These are phyloP conservation scores for Melipona bicolor DNA, from an alignment of 2,888 invertebrate species.

Conservation along the genomic window DNA sequence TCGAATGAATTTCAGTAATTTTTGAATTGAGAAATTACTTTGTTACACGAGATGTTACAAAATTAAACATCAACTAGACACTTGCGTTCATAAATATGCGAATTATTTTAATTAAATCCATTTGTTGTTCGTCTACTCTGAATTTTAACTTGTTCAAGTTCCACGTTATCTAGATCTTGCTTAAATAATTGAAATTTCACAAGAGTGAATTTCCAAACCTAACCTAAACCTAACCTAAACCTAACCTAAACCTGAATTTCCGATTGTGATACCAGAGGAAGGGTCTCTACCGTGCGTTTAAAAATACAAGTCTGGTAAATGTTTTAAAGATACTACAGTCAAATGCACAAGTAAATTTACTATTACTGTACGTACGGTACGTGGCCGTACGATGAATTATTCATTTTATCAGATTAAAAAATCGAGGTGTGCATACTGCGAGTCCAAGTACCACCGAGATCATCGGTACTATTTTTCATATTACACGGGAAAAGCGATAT, in stretches of 20 bases:
- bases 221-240: no score
- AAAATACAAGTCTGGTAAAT: conserved; percentile 4
- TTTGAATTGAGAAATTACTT: no score
- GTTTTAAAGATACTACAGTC: not conserved
- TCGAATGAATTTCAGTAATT: no score
- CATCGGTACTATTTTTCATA: conserved; percentile 33
- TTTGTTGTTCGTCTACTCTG: not conserved
- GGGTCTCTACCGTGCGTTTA: not conserved
- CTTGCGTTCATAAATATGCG: not conserved
- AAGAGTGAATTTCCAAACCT: no score
- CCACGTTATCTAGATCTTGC: not conserved
- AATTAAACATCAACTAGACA: not conserved
- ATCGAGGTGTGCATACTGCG: conserved; percentile 37
- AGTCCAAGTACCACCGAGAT: conserved; percentile 39
- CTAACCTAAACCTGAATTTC: not conserved
- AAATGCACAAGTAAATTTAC: conserved; percentile 25
- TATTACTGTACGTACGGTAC: conserved; percentile 11
- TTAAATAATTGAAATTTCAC: not conserved
- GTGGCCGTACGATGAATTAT: conserved; percentile 40
- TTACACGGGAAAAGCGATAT: conserved; percentile 34
- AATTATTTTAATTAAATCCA: not conserved
- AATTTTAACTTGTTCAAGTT: not conserved
- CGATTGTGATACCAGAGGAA: not conserved
- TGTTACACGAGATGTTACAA: no score
- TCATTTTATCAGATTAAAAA: conserved; percentile 45